phyloP scores from a whole-genome alignment of 2,797 vertebrate species.

The Phataginus tetradactyla region DNA sequence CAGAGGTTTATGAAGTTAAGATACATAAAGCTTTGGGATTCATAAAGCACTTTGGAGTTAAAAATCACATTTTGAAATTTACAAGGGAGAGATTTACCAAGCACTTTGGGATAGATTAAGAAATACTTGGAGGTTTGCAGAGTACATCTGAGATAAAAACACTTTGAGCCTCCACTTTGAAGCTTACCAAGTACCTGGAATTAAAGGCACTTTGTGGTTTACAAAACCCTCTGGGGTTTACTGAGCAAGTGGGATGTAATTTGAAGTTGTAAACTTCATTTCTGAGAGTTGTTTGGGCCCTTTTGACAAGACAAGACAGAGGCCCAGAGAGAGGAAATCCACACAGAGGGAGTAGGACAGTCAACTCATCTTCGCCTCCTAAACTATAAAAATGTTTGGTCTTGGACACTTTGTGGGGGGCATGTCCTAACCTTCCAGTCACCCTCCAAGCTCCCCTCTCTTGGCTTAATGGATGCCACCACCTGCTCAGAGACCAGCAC shows the following conservation, averaged over 20 bases:
- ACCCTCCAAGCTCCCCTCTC: slow-evolving; percentile 22
- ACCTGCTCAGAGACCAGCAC: slow-evolving; percentile 79
- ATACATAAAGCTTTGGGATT: not conserved
- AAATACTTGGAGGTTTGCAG: not conserved
- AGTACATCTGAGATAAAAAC: slow-evolving; percentile 4
- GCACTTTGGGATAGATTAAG: not conserved
- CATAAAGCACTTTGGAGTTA: not conserved
- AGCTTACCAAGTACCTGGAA: not conserved
- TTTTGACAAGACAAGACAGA: not conserved
- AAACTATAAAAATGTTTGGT: not conserved
- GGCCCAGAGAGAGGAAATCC: not conserved
- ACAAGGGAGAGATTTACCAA: not conserved
- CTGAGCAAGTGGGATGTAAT: not conserved
- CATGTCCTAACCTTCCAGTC: slow-evolving; percentile 71
- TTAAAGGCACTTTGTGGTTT: not conserved
- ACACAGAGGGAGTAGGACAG: not conserved
- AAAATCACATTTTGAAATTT: not conserved
- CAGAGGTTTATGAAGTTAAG: not conserved
- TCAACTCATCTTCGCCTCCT: not conserved
- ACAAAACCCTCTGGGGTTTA: not conserved
- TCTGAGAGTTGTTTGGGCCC: not conserved
- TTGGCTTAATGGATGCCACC: slow-evolving; percentile 73
- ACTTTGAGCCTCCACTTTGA: not conserved
- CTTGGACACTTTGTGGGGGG: not conserved
- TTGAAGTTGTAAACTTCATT: not conserved